Evolutionary conservation across 2,113 vertebrate genomes (phyloP), one percentile per base, ranked within the genome.

Genomic region (Corythaixoides concolor): DNA sequence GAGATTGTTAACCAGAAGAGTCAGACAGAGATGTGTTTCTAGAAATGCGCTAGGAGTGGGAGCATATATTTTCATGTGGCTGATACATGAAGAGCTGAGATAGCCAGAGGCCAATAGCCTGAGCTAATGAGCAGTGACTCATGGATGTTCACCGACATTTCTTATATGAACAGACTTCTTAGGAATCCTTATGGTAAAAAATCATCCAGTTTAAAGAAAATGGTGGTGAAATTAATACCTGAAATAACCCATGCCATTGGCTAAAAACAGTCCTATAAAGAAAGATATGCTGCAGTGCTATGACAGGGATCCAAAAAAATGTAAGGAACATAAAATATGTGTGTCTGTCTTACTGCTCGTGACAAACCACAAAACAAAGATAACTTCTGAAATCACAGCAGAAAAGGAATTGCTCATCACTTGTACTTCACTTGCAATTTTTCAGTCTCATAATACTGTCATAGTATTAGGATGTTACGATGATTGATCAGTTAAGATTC

Each of bases 131-230:
- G 32, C 90, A 75, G 58, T 91, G 77, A 94, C 66, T 95, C 90
- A 75, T 69, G 56, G 90, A 85, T 89, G 63, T 96, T 92, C 96
- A 75, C 35, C 97, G 96, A 96, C 93, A 96, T 97, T 97, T 97
- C 39, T 91, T 62, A 68, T 88, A 96, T 81, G 91, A 94, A 55
- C 33, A 87, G 81, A 93, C 23, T 95, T 72, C 73, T 58, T 76
- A 56, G 30, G 86, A 92, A 87, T 47, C 50, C 33, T 85, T 50
- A 74, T 67, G 22, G 53, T 92, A 96, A 94, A 92, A 93, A 91
- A 74, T 85, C 20, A 90, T 80, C 39, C 81, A 49, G 13, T 68
- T 91, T 91, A 82, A 82, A 68, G 49, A 91, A 94, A 95, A 73
- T 47, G 5, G 86, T 70, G 74, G 64, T 74, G 41, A 88, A 96